Evolutionary conservation across 2,113 vertebrate species (phyloP), one percentile per base, ranked within the genome.

Genomic region (Ramphastos sulfuratus): DNA sequence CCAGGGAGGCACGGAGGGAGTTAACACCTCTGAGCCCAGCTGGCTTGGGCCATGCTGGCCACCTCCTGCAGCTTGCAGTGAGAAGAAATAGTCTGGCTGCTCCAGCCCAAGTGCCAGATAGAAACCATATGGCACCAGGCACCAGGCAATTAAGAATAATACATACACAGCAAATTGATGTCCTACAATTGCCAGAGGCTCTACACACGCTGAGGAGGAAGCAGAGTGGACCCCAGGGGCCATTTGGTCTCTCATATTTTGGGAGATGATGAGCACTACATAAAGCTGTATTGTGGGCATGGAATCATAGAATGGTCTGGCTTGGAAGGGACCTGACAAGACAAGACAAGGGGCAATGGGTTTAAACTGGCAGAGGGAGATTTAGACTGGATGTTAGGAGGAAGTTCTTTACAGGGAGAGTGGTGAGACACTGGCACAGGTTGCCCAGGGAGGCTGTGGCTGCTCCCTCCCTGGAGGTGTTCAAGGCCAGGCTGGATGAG

Each of bases 1-100:
- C 44, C 30, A 12, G 69, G 65, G 33, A 63, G 56, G 82, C 16
- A 44, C 46, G 2, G 9, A 50, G n/a, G 37, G 82, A 87, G 72
- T 84, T 92, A 93, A 87, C 93, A 93, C 85, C 78, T 93, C 73
- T 14, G 9, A 70, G 82, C 54, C 85, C 78, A 92, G 90, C 89
- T 93, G 92, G 50, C 52, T 75, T 54, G 31, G 95, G 82, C 31
- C 70, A 28, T 44, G 74, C 76, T 71, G 31, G 77, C 92, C 79
- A 71, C 2, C 15, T 48, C 75, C 91, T 93, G 87, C 95, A 93
- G 13, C 78, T 95, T 63, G 30, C 6, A 7, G 12, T 35, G 66
- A 79, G 25, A 9, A 87, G 83, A 65, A 82, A 71, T 20, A 13
- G 52, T 64, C 82, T 81, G 92, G 35, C 60, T 95, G 83, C 78